Percentiles rank a stretch among this genome's conserved stretches.
Conservation (phyloP, 2,888 invertebrate genomes). For the Fragum fragum region DNA sequence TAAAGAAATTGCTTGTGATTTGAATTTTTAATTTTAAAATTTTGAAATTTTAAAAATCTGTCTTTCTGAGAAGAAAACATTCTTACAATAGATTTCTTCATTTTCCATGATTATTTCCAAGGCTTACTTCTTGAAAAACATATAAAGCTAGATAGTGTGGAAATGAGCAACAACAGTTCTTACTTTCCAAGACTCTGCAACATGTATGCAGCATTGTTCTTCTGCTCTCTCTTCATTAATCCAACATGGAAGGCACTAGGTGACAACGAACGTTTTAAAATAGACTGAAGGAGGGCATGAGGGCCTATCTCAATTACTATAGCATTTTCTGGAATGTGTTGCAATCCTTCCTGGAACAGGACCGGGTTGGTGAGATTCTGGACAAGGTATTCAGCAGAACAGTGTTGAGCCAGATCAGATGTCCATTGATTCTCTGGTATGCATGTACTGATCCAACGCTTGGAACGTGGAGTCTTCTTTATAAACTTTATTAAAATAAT, state of each 20-base stretch:
- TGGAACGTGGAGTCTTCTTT: conserved; percentile 92
- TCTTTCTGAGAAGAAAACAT: too few species aligned
- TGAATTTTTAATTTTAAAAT: too few species aligned
- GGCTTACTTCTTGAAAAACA: not conserved
- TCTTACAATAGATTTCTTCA: not conserved
- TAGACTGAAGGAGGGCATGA: conserved; percentile 96
- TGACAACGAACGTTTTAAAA: conserved; percentile 94
- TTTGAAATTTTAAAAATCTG: too few species aligned
- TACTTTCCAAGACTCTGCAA: conserved; percentile 55
- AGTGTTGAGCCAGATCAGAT: conserved; percentile 92
- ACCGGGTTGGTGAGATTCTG: conserved; percentile 98
- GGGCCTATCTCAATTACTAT: conserved; percentile 97
- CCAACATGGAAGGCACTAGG: conserved; percentile 92
- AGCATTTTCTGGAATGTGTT: conserved; percentile 94
- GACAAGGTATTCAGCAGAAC: conserved; percentile 97
- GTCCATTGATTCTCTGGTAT: conserved; percentile 95
- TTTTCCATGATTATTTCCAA: not conserved
- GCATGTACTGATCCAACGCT: conserved; percentile 97
- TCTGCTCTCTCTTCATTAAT: conserved; percentile 93
- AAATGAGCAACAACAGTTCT: not conserved
- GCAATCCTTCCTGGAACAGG: conserved; percentile 95
- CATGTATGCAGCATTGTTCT: conserved; percentile 86
- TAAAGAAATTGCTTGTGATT: conserved; percentile 9
- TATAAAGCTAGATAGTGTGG: not conserved
- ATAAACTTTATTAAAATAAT: conserved; percentile 87